Percentiles rank a stretch among this genome's conserved stretches.
Conservation (phyloP, 2,797 vertebrate species). For the Sylvia borin region DNA sequence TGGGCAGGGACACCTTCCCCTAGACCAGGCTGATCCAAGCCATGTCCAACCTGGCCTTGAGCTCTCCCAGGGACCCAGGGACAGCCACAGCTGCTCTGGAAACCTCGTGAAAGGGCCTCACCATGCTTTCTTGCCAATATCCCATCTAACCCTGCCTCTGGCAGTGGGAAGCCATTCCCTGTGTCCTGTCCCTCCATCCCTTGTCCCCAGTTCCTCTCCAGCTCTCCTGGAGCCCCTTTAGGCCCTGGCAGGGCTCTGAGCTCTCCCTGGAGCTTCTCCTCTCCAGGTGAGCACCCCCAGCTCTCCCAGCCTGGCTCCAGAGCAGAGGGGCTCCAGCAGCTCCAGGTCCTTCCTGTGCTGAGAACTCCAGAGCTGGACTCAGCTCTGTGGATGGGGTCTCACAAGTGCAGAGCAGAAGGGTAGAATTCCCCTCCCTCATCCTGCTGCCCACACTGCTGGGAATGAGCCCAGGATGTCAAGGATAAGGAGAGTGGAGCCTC, state of each 20-base stretch:
- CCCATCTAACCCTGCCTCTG: background rate
- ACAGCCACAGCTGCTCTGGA: background rate
- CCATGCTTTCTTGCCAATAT: accelerated
- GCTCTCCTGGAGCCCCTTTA: background rate
- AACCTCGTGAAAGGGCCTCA: background rate
- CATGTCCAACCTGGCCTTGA: accelerated
- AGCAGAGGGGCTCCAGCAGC: background rate
- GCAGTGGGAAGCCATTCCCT: background rate
- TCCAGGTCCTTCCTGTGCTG: background rate
- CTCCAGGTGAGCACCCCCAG: background rate
- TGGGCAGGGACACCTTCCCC: background rate
- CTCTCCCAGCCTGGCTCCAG: background rate
- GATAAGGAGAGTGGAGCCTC: background rate
- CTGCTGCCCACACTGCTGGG: background rate
- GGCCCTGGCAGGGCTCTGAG: background rate
- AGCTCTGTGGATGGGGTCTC: background rate
- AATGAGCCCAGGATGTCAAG: background rate
- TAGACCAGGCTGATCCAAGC: accelerated
- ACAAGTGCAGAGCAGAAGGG: background rate
- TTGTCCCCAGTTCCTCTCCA: background rate
- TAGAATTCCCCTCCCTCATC: background rate
- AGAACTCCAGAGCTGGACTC: background rate
- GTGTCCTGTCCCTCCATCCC: background rate
- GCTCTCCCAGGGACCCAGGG: background rate
- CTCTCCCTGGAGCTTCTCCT: background rate